Evolutionary conservation across 1,140 invertebrate genomes (phyloP).

Genomic region (Aphidius gifuensis): DNA sequence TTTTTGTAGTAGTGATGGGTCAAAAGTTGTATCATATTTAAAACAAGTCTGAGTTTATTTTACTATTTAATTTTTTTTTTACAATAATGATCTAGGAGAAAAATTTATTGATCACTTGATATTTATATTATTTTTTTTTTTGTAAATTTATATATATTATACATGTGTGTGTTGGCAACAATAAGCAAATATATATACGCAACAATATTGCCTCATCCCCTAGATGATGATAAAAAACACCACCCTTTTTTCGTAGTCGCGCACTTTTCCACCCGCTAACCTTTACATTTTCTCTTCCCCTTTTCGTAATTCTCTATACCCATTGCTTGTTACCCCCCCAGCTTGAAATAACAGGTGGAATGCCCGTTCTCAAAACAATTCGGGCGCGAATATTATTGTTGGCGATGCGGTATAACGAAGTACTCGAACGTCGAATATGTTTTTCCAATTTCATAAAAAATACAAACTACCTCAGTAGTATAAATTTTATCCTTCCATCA

Average conservation of each 20-base stretch:
- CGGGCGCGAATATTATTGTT: slow-evolving; percentile 15
- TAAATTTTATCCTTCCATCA: slow-evolving; percentile 14
- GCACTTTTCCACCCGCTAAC: not conserved
- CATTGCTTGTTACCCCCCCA: not conserved
- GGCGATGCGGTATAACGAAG: slow-evolving; percentile 15
- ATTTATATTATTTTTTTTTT: too few relatives aligned
- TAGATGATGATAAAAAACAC: too few relatives aligned
- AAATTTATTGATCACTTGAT: too few relatives aligned
- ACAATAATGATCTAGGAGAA: too few relatives aligned
- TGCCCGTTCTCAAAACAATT: slow-evolving; percentile 21
- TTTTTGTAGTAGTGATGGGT: too few relatives aligned
- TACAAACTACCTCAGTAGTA: not conserved
- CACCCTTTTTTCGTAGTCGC: too few relatives aligned
- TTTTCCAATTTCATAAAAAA: slow-evolving; percentile 8
- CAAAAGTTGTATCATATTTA: too few relatives aligned
- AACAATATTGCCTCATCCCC: too few relatives aligned
- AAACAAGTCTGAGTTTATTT: too few relatives aligned
- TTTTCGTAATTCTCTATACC: not conserved
- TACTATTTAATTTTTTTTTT: too few relatives aligned
- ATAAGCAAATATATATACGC: not conserved
- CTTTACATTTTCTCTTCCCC: slow-evolving; percentile 7
- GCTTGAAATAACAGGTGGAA: slow-evolving; percentile 16
- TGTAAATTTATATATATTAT: slow-evolving; percentile 10
- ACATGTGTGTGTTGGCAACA: not conserved
- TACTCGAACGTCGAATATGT: slow-evolving; percentile 13